Conservation (phyloP, 1,140 invertebrate species). For the Cotesia chilonis region DNA sequence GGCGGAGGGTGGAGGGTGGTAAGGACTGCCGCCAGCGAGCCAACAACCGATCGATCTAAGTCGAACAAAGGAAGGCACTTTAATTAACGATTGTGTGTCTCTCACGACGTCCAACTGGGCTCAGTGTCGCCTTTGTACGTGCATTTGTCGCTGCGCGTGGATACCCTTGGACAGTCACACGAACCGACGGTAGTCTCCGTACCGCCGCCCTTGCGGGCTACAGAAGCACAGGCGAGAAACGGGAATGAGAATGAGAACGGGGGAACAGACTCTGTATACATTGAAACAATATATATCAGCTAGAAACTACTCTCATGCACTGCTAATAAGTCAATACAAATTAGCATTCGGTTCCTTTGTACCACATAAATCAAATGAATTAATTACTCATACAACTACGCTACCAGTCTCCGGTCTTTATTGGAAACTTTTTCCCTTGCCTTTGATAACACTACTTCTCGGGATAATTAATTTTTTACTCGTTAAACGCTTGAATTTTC, state of each 20-base stretch:
- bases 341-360: slow-evolving; percentile 56
- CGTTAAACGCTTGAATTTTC: neutral
- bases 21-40: slow-evolving; percentile 32
- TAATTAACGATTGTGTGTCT: slow-evolving; percentile 55
- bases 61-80: slow-evolving; percentile 57
- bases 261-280: slow-evolving; percentile 8
- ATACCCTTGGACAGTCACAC: slow-evolving; percentile 16
- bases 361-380: slow-evolving; percentile 57
- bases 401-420: slow-evolving; percentile 6
- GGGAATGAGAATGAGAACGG: slow-evolving; percentile 16
- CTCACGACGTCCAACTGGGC: slow-evolving; percentile 39
- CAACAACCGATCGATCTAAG: slow-evolving; percentile 56
- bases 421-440: neutral
- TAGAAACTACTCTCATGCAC: slow-evolving; percentile 43
- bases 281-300: slow-evolving; percentile 46
- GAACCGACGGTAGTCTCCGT: neutral
- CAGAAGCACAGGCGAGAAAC: neutral
- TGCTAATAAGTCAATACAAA: slow-evolving; percentile 59
- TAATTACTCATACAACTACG: slow-evolving; percentile 44
- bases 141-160: slow-evolving; percentile 14
- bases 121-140: slow-evolving; percentile 41
- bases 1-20: slow-evolving; percentile 8
- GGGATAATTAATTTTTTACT: neutral
- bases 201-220: neutral
- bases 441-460: neutral